phyloP scores from a whole-genome alignment of 2,888 invertebrate species.

The Dicranocentrus wangi region DNA sequence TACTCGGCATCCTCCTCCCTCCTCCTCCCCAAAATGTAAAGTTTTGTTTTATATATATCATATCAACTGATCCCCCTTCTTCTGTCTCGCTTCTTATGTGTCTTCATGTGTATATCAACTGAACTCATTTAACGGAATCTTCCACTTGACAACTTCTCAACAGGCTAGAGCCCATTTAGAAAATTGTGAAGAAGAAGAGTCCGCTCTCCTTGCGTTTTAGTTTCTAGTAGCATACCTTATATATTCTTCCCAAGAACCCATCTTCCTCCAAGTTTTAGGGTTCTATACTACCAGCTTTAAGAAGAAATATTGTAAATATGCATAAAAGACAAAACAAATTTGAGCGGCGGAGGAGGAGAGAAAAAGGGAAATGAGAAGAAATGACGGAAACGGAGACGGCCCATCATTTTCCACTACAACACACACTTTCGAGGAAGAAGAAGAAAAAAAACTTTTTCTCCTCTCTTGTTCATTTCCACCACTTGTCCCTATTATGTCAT shows the following conservation, averaged over 20 bases:
- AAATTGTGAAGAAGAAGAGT: no score
- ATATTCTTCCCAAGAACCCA: no score
- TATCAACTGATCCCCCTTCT: no score
- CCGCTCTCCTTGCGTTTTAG: no score
- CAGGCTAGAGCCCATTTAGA: neutral
- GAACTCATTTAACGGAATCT: conserved; percentile 40
- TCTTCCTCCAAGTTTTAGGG: no score
- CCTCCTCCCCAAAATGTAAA: no score
- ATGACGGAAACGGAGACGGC: conserved; percentile 55
- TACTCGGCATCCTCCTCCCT: no score
- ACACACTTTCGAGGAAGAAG: conserved; percentile 23
- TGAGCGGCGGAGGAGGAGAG: neutral
- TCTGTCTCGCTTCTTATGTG: no score
- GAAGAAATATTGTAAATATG: conserved; percentile 47
- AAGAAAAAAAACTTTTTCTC: conserved; percentile 16
- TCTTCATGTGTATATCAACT: no score
- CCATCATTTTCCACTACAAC: conserved; percentile 55
- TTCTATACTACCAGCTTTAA: conserved; percentile 2
- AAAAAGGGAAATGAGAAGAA: conserved; percentile 49
- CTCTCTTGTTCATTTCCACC: conserved; percentile 16
- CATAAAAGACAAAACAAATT: conserved; percentile 46
- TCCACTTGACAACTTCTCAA: conserved; percentile 42
- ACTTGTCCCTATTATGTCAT: conserved; percentile 56
- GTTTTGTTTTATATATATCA: no score
- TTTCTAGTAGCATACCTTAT: no score